Percentiles rank a stretch among this genome's conserved stretches.
Evolutionary conservation across 2,113 vertebrate species (phyloP).

Genomic region (Cichladusa arquata): DNA sequence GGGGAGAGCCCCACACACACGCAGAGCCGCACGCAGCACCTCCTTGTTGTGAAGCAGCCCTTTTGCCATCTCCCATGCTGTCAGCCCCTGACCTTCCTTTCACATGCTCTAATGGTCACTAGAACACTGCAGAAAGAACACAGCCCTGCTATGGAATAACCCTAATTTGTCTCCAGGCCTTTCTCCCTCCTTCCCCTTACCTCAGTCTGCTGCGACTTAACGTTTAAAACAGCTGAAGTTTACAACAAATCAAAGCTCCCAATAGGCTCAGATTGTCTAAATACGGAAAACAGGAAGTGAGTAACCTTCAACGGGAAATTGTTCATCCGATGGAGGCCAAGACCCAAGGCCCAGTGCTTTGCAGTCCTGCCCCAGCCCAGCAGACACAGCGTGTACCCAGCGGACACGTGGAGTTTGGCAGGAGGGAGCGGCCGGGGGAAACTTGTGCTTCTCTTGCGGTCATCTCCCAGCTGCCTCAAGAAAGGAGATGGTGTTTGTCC

Average conservation of each 20-base stretch:
- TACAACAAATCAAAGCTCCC: slow-evolving; percentile 71
- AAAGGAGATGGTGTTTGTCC: neutral
- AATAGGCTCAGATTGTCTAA: slow-evolving; percentile 70
- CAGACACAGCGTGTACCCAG: neutral
- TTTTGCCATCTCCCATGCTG: neutral
- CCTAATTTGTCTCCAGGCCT: slow-evolving; percentile 20
- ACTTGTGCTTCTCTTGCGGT: neutral
- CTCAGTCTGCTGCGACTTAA: slow-evolving; percentile 23
- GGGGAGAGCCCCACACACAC: neutral
- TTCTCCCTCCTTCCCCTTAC: slow-evolving; percentile 8
- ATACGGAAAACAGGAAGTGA: slow-evolving; percentile 84
- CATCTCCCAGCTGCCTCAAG: accelerated
- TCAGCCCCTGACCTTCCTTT: slow-evolving; percentile 38
- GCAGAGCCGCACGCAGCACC: neutral
- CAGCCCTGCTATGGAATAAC: neutral
- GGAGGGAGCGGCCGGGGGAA: neutral
- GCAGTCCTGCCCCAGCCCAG: slow-evolving; percentile 22
- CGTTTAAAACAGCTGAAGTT: slow-evolving; percentile 73
- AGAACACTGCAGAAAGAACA: neutral
- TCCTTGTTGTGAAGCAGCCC: neutral
- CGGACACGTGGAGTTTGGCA: accelerated
- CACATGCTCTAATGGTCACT: slow-evolving; percentile 7
- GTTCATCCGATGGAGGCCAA: slow-evolving; percentile 79
- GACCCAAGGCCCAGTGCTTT: slow-evolving; percentile 24
- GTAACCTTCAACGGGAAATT: slow-evolving; percentile 85